phyloP scores from a whole-genome alignment of 1,140 invertebrate species.

The Campoletis sonorensis region DNA sequence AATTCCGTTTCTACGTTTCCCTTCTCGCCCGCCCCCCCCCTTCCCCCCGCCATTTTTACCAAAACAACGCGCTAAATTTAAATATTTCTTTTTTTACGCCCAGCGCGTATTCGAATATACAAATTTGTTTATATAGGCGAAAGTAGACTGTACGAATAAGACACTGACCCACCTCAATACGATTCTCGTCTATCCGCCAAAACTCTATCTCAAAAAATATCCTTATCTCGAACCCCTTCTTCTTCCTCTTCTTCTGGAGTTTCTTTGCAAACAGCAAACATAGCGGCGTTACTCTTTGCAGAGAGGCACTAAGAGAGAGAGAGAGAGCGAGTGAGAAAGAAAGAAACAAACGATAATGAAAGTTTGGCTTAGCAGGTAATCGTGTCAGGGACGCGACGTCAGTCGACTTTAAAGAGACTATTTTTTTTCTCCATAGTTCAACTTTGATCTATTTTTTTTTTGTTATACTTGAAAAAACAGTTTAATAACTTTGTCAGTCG shows the following conservation, averaged over 20 bases:
- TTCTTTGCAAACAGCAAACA: not conserved
- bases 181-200: slow-evolving; percentile 39
- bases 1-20: slow-evolving; percentile 40
- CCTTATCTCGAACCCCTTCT: not conserved
- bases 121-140: not conserved
- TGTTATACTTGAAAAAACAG: too few relatives aligned
- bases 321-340: not conserved
- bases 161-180: slow-evolving; percentile 29
- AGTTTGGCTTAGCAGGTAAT: slow-evolving; percentile 52
- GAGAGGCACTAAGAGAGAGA: not conserved
- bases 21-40: not conserved
- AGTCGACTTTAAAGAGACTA: not conserved
- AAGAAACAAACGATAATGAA: slow-evolving; percentile 47
- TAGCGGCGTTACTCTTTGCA: not conserved
- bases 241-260: too few relatives aligned
- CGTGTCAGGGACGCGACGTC: slow-evolving; percentile 52
- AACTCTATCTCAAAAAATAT: slow-evolving; percentile 10
- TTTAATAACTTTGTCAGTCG: too few relatives aligned
- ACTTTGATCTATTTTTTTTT: too few relatives aligned
- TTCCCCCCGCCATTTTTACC: not conserved
- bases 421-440: too few relatives aligned
- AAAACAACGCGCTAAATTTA: not conserved
- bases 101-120: too few relatives aligned
- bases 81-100: not conserved
- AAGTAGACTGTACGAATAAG: not conserved